Evolutionary conservation across 2,888 invertebrate genomes (phyloP).

Genomic region (Spatulosminthurus flaviceps): DNA sequence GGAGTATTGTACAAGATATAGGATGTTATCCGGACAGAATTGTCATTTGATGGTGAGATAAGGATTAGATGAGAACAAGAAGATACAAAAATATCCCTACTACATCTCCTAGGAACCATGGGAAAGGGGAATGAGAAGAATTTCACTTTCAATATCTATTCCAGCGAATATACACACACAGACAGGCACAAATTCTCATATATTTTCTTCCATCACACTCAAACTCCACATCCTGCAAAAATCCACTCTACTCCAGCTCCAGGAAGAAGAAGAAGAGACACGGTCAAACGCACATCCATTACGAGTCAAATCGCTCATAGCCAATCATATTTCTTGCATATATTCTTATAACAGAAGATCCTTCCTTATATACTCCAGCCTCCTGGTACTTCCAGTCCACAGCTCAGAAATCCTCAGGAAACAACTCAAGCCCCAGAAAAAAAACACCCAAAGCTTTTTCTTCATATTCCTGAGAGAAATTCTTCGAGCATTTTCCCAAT

Average conservation of each 20-base stretch:
- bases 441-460: not conserved
- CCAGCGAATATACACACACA: not conserved
- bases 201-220: too few species aligned
- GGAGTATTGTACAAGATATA: not conserved
- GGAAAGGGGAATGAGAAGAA: conserved; percentile 51
- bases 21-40: conserved; percentile 6
- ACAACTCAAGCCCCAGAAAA: not conserved
- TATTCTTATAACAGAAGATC: not conserved
- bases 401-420: not conserved
- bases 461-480: not conserved
- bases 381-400: too few species aligned
- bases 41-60: conserved; percentile 51
- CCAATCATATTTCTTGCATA: conserved; percentile 33
- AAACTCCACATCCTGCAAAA: too few species aligned
- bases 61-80: conserved; percentile 39
- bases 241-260: too few species aligned
- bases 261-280: conserved; percentile 33
- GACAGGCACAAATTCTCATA: too few species aligned
- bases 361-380: too few species aligned
- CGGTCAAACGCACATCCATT: conserved; percentile 55
- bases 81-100: conserved; percentile 44
- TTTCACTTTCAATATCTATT: conserved; percentile 57
- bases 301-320: conserved; percentile 52
- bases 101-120: conserved; percentile 32
- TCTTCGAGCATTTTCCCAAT: not conserved